phyloP scores from a whole-genome alignment of 2,113 vertebrate genomes.

The Pluvialis apricaria region DNA sequence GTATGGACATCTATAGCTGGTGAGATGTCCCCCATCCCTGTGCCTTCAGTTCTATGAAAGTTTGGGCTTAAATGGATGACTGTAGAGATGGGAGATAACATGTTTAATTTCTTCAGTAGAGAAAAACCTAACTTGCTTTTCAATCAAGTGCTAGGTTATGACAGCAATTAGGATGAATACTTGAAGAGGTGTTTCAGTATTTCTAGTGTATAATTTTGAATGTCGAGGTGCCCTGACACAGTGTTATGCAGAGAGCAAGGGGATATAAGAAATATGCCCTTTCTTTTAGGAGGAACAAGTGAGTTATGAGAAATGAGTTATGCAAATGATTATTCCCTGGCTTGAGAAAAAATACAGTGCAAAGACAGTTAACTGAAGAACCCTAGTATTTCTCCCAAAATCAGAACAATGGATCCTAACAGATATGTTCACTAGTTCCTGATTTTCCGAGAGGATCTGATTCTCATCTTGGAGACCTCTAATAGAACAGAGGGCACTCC shows the following conservation, averaged over 20 bases:
- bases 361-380: not conserved
- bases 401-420: not conserved
- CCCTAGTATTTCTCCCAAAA: not conserved
- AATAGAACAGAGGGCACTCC: not conserved
- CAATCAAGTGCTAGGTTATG: not conserved
- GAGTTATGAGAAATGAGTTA: not conserved
- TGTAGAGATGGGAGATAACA: not conserved
- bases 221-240: not conserved
- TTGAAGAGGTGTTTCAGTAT: not conserved
- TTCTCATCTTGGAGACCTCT: not conserved
- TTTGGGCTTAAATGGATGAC: not conserved
- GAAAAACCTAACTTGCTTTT: not conserved
- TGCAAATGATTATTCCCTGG: not conserved
- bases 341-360: not conserved
- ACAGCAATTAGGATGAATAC: not conserved
- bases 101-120: not conserved
- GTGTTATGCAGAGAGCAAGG: not conserved
- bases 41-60: not conserved
- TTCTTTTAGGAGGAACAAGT: not conserved
- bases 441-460: not conserved
- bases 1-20: not conserved
- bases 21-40: not conserved
- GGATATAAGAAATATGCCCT: not conserved
- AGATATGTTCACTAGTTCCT: not conserved
- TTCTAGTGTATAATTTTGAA: not conserved